Evolutionary conservation across 1,140 invertebrate species (phyloP).

Genomic region (Drosophila hydei): DNA sequence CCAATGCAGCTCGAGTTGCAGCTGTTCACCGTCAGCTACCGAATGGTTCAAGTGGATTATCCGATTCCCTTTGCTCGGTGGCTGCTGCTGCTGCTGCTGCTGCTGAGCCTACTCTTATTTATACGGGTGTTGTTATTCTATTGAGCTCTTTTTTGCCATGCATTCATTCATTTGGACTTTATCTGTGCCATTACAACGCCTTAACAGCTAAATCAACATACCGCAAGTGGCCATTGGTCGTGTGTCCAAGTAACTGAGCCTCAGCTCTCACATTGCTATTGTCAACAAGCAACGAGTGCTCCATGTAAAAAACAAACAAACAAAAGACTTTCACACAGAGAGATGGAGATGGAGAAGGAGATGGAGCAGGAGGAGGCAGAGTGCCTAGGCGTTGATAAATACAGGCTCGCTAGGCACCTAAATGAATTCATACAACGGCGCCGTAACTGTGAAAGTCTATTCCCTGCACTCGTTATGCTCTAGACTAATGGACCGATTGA

Average conservation of each 20-base stretch:
- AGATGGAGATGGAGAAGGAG: no score
- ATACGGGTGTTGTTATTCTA: slow-evolving; percentile 8
- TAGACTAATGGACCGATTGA: not conserved
- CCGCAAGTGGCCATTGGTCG: slow-evolving; percentile 44
- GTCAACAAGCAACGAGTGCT: slow-evolving; percentile 12
- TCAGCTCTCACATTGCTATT: not conserved
- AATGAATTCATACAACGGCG: no score
- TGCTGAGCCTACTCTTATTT: not conserved
- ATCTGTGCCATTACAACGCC: slow-evolving; percentile 41
- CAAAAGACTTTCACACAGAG: not conserved
- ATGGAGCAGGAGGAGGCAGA: not conserved
- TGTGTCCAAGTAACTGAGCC: not conserved
- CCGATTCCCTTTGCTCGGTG: not conserved
- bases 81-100: not conserved
- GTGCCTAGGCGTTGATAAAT: not conserved
- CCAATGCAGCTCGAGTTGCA: not conserved
- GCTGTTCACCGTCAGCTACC: no score
- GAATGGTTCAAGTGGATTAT: no score
- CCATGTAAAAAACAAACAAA: slow-evolving; percentile 27
- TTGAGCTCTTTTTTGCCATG: slow-evolving; percentile 30
- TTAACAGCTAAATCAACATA: slow-evolving; percentile 65
- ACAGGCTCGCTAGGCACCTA: no score
- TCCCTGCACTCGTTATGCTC: no score
- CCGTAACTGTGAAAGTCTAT: no score
- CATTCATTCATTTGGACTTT: slow-evolving; percentile 38